phyloP scores from a whole-genome alignment of 1,140 invertebrate species.

The Ladona fulva region DNA sequence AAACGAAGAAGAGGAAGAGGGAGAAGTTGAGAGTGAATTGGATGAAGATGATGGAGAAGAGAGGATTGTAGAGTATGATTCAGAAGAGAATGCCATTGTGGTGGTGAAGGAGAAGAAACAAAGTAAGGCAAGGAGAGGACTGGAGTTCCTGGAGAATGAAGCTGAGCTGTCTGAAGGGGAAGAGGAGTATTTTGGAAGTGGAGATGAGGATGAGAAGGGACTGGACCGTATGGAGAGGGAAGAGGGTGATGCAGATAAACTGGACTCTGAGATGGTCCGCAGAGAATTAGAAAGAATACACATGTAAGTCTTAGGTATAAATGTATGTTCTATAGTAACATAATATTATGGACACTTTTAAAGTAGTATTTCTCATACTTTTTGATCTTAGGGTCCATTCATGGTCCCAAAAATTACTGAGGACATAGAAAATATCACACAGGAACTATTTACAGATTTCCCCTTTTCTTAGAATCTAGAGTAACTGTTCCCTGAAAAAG shows the following conservation, averaged over 20 bases:
- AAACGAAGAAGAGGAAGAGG: not conserved
- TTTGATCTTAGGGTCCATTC: too few relatives aligned
- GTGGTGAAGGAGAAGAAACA: not conserved
- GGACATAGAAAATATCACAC: too few relatives aligned
- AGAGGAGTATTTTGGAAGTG: conserved; percentile 48
- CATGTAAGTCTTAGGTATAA: conserved; percentile 48
- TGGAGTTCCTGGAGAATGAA: conserved; percentile 72
- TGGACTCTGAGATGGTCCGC: conserved; percentile 55
- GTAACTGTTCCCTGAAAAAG: too few relatives aligned
- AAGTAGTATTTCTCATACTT: too few relatives aligned
- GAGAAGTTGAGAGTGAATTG: not conserved
- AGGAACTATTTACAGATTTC: too few relatives aligned
- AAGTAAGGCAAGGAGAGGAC: conserved; percentile 29
- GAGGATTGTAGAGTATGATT: conserved; percentile 52
- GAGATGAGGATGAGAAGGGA: conserved; percentile 65
- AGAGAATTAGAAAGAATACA: conserved; percentile 60
- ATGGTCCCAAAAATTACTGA: too few relatives aligned
- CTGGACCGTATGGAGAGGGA: conserved; percentile 65
- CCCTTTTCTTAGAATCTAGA: too few relatives aligned
- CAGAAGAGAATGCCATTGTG: conserved; percentile 58
- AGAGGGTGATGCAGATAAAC: conserved; percentile 63
- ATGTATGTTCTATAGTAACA: too few relatives aligned
- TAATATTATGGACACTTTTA: too few relatives aligned
- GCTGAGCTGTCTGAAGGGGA: conserved; percentile 80
- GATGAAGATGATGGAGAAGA: not conserved